Base-by-base conservation (phyloP, 1,140 invertebrate genomes). In the Drosophila saltans region DNA sequence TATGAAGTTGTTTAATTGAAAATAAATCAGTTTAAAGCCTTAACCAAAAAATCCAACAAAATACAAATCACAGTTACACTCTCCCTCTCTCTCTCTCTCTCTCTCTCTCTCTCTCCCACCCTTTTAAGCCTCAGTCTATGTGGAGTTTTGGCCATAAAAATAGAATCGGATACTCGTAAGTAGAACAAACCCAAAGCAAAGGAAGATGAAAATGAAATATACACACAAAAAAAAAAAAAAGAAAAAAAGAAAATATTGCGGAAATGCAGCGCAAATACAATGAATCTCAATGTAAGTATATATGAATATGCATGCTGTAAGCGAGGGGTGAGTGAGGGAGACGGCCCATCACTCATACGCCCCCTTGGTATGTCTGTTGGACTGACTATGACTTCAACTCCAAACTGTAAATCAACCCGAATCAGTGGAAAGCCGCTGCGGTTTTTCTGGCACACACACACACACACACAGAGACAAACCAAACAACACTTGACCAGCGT, bases 1-100 rank as follows among this genome's bases (percentile, higher is more conserved):
- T 88, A 88, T 88, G 83, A 89, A 79, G 73, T 89, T 89, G 80
- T 83, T 89, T 89, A 89, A 88, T 88, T 88, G 83, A 88, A 88
- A 88, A 88, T 88, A 88, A 88, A 88, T 89, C 83, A 89, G 80
- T 75, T 88, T 85, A 85, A 85, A 86, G 82, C 83, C 79, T 67
- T 74, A 81, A 57, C 67, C 64, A 68, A 78, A 68, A 78, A 36
- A 78, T 58, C 72, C 45, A 52, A 52, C 73, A 74, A 30, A 30
- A 30, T 56, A 75, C 70, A 63, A 63, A 48, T 36, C 63, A 7
- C 40, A 48, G 9, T 30, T 59, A 7, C 40, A 48, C 7, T 30
- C 21, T 45, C 9, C 2, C 7, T 2, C 4, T 36, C n/a, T n/a
- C n/a, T n/a, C n/a, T n/a, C n/a, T n/a, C 1, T 6, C n/a, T 67